phyloP scores from a whole-genome alignment of 2,113 vertebrate species.

The Narcine bancroftii region DNA sequence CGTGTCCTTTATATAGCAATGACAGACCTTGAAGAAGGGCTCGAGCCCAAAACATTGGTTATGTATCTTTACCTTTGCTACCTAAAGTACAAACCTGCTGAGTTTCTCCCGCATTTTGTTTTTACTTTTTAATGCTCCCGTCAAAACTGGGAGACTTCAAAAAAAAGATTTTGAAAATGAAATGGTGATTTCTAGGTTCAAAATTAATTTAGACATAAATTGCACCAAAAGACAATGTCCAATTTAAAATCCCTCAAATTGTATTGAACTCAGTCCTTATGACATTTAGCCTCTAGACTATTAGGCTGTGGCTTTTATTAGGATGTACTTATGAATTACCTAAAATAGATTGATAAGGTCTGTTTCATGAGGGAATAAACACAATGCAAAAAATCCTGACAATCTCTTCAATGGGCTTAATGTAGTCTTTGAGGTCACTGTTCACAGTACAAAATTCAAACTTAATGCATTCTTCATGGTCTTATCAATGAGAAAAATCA shows the following conservation, averaged over 20 bases:
- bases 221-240: no score
- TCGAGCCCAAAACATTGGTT: no score
- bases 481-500: constrained; percentile 37
- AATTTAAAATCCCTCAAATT: not conserved
- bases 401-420: constrained; percentile 4
- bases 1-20: no score
- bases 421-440: constrained; percentile 5
- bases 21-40: no score
- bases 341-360: not conserved
- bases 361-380: not conserved
- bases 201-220: not conserved
- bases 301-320: constrained; percentile 9
- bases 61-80: no score
- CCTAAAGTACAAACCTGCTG: no score
- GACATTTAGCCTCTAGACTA: not conserved
- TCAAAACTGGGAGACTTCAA: not conserved
- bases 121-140: not conserved
- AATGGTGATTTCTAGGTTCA: not conserved
- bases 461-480: constrained; percentile 24
- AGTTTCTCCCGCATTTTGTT: no score
- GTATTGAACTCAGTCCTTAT: not conserved
- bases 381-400: not conserved
- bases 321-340: not conserved
- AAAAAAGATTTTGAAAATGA: not conserved
- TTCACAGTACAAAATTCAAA: constrained; percentile 2